phyloP scores from a whole-genome alignment of 2,797 vertebrate species.

The Propithecus deckenii region DNA sequence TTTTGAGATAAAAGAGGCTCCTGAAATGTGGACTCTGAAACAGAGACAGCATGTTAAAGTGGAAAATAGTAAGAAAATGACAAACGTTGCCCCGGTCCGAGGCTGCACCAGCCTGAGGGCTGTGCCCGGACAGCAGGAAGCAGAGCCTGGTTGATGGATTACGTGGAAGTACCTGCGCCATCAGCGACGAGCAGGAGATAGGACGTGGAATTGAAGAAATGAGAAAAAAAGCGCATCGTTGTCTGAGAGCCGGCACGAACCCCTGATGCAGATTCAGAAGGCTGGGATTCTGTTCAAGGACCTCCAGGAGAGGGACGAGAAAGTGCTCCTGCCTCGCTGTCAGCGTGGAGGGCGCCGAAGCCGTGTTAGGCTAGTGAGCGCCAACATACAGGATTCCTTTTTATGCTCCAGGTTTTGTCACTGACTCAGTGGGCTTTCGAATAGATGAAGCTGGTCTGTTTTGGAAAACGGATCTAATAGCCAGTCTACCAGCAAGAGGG shows the following conservation, averaged over 20 bases:
- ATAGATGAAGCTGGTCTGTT: neutral
- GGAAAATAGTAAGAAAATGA: neutral
- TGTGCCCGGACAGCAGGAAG: fast-evolving
- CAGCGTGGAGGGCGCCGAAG: fast-evolving
- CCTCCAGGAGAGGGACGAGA: neutral
- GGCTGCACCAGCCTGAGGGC: neutral
- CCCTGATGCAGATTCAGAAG: neutral
- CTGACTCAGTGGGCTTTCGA: neutral
- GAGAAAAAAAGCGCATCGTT: neutral
- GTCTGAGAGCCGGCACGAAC: neutral
- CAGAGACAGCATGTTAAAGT: neutral
- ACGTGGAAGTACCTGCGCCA: fast-evolving
- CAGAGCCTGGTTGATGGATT: neutral
- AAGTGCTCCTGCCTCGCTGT: fast-evolving
- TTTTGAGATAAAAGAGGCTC: neutral
- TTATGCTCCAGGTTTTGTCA: neutral
- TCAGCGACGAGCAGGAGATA: too few relatives aligned
- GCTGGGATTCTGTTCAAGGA: neutral
- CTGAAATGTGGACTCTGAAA: neutral
- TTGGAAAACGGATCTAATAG: neutral
- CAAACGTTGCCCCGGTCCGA: neutral
- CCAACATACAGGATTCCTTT: neutral
- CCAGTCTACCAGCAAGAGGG: neutral
- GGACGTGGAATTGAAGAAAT: neutral
- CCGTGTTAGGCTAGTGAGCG: neutral